A percentile compares a stretch with the other conserved stretches of the same genome.
Conservation (phyloP, 2,797 vertebrate genomes). For the Pseudochromis fuscus region DNA sequence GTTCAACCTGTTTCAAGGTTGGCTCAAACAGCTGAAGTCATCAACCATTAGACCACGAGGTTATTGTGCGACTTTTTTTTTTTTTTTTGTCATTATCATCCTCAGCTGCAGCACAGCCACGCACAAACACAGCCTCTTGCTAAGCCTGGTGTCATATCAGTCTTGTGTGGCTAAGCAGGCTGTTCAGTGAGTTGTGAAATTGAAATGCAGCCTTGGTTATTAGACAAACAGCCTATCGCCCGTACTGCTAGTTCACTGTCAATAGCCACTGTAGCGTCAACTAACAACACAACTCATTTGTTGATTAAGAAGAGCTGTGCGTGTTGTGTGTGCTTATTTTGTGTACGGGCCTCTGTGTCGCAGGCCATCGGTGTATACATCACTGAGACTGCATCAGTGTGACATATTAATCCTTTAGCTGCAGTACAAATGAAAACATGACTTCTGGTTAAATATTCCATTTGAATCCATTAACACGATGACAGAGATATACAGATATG, state of each 20-base stretch:
- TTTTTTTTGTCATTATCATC: slow-evolving; percentile 37
- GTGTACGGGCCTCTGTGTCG: not conserved
- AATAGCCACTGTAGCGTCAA: slow-evolving; percentile 75
- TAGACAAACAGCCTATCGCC: slow-evolving; percentile 83
- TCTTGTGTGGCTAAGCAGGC: slow-evolving; percentile 81
- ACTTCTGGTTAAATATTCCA: slow-evolving; percentile 52
- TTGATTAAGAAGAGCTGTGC: slow-evolving; percentile 64
- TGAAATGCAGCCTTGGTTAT: slow-evolving; percentile 86
- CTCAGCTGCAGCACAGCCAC: slow-evolving; percentile 22
- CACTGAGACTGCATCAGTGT: slow-evolving; percentile 23
- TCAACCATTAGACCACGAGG: slow-evolving; percentile 27
- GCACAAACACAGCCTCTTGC: slow-evolving; percentile 55
- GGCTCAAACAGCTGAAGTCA: slow-evolving; percentile 46
- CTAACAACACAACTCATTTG: slow-evolving; percentile 74
- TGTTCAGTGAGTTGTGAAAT: slow-evolving; percentile 86
- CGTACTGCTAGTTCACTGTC: slow-evolving; percentile 78
- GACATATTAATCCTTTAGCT: slow-evolving; percentile 52
- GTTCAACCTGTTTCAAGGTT: slow-evolving; percentile 63
- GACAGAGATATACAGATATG: slow-evolving; percentile 2
- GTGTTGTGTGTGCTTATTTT: slow-evolving; percentile 21
- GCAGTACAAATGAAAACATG: slow-evolving; percentile 60
- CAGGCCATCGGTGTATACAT: slow-evolving; percentile 34
- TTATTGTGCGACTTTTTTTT: slow-evolving; percentile 48
- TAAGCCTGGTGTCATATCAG: slow-evolving; percentile 78
- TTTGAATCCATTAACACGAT: slow-evolving; percentile 58